Percentiles rank a stretch among this genome's conserved stretches.
These are phyloP conservation scores for Meriones unguiculatus DNA, from an alignment of 2,113 vertebrate species.

Conservation along the genomic window DNA sequence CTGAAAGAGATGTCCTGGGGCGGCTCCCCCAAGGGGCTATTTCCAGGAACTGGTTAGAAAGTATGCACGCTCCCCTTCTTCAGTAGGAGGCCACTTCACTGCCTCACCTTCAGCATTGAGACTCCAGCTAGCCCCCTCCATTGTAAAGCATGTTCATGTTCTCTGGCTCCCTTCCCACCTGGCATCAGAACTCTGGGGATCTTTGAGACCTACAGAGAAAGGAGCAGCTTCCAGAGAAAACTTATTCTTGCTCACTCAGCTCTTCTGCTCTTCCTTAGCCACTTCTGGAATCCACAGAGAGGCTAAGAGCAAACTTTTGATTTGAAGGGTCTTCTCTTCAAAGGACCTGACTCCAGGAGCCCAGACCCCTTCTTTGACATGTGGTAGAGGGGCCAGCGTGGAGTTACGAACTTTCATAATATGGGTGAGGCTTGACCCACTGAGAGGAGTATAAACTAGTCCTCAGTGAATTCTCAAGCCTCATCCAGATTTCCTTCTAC, in stretches of 20 bases:
- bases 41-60: neutral
- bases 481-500: neutral
- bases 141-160: rapidly evolving
- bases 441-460: neutral
- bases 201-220: neutral
- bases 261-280: neutral
- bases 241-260: neutral
- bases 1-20: neutral
- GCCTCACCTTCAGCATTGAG: neutral
- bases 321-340: neutral
- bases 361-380: neutral
- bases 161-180: neutral
- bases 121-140: neutral
- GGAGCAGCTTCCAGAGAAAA: neutral
- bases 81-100: neutral
- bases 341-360: neutral
- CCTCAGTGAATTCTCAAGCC: neutral
- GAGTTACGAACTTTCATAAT: neutral
- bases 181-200: too few relatives aligned
- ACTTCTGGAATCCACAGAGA: neutral
- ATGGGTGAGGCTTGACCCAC: neutral
- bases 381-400: neutral
- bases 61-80: neutral
- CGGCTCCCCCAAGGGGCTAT: neutral
- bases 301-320: neutral